Conservation (phyloP, 1,140 invertebrate genomes). For the Philaenus spumarius region DNA sequence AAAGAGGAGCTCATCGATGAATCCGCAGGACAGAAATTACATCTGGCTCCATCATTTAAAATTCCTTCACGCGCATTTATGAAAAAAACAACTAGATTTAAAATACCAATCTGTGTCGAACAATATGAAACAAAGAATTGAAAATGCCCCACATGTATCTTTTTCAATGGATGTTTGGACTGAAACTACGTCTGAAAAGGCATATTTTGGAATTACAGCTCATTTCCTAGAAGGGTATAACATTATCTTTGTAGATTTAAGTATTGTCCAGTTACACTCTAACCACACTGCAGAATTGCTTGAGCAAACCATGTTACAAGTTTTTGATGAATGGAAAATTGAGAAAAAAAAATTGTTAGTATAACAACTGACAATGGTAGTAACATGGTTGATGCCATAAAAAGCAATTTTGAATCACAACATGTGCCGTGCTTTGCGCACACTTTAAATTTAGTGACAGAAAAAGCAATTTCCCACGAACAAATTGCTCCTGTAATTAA, state of each 20-base stretch:
- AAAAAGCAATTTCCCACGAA: neutral
- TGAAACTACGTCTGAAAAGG: constrained; percentile 10
- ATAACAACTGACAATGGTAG: too few species aligned
- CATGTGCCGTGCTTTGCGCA: too few species aligned
- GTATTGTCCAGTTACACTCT: constrained; percentile 1
- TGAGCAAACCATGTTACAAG: neutral
- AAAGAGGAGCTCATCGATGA: too few species aligned
- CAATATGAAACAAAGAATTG: neutral
- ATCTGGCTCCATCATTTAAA: constrained; percentile 1
- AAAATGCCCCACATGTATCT: neutral
- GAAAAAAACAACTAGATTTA: neutral
- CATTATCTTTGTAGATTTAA: constrained; percentile 6
- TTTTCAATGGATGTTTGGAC: constrained; percentile 13
- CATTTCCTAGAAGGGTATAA: neutral
- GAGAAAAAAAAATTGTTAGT: too few species aligned
- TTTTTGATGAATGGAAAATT: too few species aligned
- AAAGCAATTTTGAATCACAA: too few species aligned
- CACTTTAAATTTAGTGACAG: too few species aligned
- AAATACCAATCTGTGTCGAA: too few species aligned
- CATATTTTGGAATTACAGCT: neutral
- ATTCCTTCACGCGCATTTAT: neutral
- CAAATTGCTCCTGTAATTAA: neutral
- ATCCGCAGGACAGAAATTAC: neutral
- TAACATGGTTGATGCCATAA: too few species aligned
- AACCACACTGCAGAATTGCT: constrained; percentile 5